These are phyloP conservation scores for Phenganax stokvisi DNA, from an alignment of 92 coral and sea anemone species.

Conservation along the genomic window DNA sequence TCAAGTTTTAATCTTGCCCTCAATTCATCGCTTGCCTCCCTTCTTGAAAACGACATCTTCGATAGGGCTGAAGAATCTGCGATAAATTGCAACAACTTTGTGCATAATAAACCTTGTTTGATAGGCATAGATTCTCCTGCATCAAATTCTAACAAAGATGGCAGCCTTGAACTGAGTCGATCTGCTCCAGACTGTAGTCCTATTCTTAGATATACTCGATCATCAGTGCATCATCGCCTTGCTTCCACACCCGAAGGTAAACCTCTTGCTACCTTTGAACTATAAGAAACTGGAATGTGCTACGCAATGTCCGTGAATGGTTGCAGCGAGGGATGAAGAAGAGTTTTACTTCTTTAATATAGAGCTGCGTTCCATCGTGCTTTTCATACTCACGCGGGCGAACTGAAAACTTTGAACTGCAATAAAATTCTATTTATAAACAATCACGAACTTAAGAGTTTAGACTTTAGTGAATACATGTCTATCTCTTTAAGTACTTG, in stretches of 20 bases:
- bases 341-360: background rate
- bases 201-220: background rate
- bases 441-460: no score
- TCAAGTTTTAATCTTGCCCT: background rate
- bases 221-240: background rate
- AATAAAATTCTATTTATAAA: no score
- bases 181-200: constrained; percentile 24
- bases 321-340: no score
- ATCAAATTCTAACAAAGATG: background rate
- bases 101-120: background rate
- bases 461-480: no score
- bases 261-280: background rate
- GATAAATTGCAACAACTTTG: background rate
- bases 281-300: no score
- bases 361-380: no score
- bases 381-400: no score
- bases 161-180: background rate
- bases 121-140: constrained; percentile 18
- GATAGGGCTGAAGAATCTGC: background rate
- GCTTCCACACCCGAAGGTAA: constrained; percentile 29
- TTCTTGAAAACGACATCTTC: background rate
- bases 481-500: no score
- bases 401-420: no score
- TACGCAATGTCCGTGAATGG: no score
- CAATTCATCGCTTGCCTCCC: background rate